These are phyloP conservation scores for Thryonomys swinderianus DNA, from an alignment of 2,113 vertebrate species.

Conservation along the genomic window DNA sequence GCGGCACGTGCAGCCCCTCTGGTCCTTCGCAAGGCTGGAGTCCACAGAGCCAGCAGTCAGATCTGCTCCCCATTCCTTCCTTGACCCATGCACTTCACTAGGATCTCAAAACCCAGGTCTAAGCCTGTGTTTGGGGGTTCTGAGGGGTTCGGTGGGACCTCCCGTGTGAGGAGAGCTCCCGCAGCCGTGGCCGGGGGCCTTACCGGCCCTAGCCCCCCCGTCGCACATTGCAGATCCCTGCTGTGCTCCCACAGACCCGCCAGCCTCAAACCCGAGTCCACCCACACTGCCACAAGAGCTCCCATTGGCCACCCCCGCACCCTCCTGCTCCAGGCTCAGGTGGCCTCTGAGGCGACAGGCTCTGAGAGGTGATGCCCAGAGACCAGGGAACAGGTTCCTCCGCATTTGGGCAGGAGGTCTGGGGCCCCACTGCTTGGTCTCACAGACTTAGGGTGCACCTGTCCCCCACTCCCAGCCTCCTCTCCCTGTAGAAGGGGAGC, in stretches of 20 bases:
- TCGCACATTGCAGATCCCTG: too few relatives aligned
- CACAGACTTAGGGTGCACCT: too few relatives aligned
- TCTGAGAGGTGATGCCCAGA: not conserved
- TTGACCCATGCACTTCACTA: not conserved
- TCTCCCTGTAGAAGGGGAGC: not conserved
- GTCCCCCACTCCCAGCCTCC: not conserved
- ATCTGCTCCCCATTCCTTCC: not conserved
- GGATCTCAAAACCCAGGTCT: not conserved
- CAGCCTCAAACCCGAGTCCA: not conserved
- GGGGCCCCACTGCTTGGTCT: not conserved
- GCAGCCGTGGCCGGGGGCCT: not conserved
- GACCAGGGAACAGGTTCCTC: not conserved
- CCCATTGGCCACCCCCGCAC: not conserved
- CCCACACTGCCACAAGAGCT: not conserved
- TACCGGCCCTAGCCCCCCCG: not conserved
- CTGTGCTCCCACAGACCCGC: rapidly evolving
- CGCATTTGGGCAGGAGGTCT: not conserved
- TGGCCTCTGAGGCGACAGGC: not conserved
- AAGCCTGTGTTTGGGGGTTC: not conserved
- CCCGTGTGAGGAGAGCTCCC: not conserved
- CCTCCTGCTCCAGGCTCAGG: not conserved
- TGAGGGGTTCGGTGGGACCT: not conserved
- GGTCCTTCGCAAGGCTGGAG: not conserved
- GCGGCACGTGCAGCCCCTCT: not conserved
- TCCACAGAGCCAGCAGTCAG: not conserved